phyloP scores from a whole-genome alignment of 2,797 vertebrate species.

The Acrossocheilus wenchowensis region DNA sequence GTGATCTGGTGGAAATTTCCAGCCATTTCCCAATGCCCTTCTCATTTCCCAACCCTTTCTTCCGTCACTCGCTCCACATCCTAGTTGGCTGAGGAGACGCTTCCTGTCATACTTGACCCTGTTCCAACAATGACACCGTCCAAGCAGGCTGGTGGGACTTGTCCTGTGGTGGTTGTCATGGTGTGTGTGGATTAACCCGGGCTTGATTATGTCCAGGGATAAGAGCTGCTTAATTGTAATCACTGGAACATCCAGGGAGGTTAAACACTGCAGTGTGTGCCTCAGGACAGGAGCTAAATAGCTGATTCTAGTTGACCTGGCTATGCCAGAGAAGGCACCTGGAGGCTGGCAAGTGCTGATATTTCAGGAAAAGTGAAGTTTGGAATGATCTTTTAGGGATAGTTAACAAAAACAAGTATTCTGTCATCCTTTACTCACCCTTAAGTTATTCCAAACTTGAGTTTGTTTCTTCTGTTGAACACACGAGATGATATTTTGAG shows the following conservation, averaged over 20 bases:
- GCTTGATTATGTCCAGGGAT: slow-evolving; percentile 78
- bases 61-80: slow-evolving; percentile 5
- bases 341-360: slow-evolving; percentile 11
- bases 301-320: not conserved
- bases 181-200: slow-evolving; percentile 72
- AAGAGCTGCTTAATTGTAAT: slow-evolving; percentile 82
- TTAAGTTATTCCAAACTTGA: not conserved
- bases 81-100: not conserved
- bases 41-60: not conserved
- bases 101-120: slow-evolving; percentile 33
- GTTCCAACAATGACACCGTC: slow-evolving; percentile 14
- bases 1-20: slow-evolving; percentile 41
- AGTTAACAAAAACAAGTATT: not conserved
- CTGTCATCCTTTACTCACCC: not conserved
- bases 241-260: slow-evolving; percentile 68
- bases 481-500: not conserved
- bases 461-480: not conserved
- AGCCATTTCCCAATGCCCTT: slow-evolving; percentile 7
- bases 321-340: slow-evolving; percentile 12
- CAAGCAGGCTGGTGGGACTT: slow-evolving; percentile 7
- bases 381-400: not conserved
- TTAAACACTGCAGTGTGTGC: slow-evolving; percentile 59
- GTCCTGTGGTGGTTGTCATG: slow-evolving; percentile 54
- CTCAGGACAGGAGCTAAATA: slow-evolving; percentile 7
- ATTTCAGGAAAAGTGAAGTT: not conserved